Evolutionary conservation across 1,140 invertebrate species (phyloP).

Genomic region (Onthophagus taurus): DNA sequence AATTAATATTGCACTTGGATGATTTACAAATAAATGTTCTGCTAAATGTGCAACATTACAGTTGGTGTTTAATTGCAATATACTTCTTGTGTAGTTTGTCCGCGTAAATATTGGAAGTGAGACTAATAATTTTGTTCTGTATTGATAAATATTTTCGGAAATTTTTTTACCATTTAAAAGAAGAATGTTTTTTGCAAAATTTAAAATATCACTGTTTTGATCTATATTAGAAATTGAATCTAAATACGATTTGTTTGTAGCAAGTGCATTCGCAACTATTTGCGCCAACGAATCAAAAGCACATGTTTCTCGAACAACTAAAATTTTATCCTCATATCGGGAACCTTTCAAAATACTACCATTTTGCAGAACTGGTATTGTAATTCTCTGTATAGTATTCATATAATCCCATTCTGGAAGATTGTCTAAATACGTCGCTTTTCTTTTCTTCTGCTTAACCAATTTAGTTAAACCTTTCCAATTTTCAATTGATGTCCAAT

Average conservation of each 20-base stretch:
- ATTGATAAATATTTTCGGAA: not conserved
- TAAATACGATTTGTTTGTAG: too few relatives aligned
- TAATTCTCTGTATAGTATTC: not conserved
- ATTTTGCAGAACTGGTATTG: not conserved
- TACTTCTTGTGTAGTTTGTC: not conserved
- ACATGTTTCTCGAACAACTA: not conserved
- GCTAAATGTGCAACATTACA: not conserved
- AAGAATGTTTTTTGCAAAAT: not conserved
- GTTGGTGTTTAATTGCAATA: not conserved
- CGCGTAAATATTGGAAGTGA: not conserved
- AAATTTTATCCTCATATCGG: not conserved
- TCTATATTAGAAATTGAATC: not conserved
- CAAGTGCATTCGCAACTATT: too few relatives aligned
- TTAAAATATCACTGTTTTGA: not conserved
- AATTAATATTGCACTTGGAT: not conserved
- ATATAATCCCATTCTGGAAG: not conserved
- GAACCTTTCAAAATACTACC: too few relatives aligned
- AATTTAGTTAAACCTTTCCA: not conserved
- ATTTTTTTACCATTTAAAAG: not conserved
- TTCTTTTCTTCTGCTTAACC: not conserved
- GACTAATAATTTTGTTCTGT: not conserved
- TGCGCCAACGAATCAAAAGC: too few relatives aligned
- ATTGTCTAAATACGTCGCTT: not conserved
- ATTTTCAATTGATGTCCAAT: too few relatives aligned
- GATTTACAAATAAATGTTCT: not conserved